Evolutionary conservation across 2,113 vertebrate species (phyloP).

Genomic region (Lipophrys pholis): DNA sequence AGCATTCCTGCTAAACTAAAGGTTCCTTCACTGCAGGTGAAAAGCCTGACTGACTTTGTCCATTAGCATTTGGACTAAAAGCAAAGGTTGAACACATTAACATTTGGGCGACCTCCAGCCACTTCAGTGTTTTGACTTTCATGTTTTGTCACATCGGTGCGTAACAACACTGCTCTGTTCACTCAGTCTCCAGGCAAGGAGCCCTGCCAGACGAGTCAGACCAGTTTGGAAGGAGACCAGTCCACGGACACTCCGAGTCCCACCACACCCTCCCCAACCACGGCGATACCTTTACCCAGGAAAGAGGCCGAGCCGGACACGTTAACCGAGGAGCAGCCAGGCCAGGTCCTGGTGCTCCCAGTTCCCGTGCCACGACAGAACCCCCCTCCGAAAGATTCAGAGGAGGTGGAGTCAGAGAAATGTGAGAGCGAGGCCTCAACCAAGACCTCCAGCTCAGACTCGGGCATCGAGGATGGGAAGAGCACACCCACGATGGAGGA

Average conservation of each 20-base stretch:
- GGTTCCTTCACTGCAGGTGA: slow-evolving; percentile 3
- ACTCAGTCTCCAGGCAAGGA: slow-evolving; percentile 83
- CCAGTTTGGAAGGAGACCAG: slow-evolving; percentile 85
- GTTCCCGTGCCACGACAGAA: slow-evolving; percentile 55
- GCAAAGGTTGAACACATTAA: slow-evolving; percentile 44
- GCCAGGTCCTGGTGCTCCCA: slow-evolving; percentile 23
- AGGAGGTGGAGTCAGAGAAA: slow-evolving; percentile 71
- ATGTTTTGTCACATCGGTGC: slow-evolving; percentile 5
- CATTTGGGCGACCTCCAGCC: slow-evolving; percentile 12
- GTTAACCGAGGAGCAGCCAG: slow-evolving; percentile 22
- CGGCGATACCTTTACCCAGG: slow-evolving; percentile 32
- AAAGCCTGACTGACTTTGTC: not conserved
- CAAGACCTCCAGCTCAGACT: slow-evolving; percentile 77
- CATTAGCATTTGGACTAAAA: slow-evolving; percentile 36
- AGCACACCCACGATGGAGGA: slow-evolving; percentile 70
- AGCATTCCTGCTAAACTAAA: slow-evolving; percentile 35
- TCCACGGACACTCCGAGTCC: slow-evolving; percentile 43
- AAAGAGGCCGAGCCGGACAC: not conserved
- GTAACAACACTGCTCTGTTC: slow-evolving; percentile 22
- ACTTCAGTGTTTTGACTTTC: slow-evolving; percentile 7
- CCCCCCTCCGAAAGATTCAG: slow-evolving; percentile 19
- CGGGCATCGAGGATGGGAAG: slow-evolving; percentile 80
- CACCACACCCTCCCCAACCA: slow-evolving; percentile 31
- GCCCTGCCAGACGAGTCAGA: slow-evolving; percentile 84
- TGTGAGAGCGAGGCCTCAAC: slow-evolving; percentile 76